A percentile compares a stretch with the other conserved stretches of the same genome.
Conservation (phyloP, 1,140 invertebrate species). For the Hyles euphorbiae region DNA sequence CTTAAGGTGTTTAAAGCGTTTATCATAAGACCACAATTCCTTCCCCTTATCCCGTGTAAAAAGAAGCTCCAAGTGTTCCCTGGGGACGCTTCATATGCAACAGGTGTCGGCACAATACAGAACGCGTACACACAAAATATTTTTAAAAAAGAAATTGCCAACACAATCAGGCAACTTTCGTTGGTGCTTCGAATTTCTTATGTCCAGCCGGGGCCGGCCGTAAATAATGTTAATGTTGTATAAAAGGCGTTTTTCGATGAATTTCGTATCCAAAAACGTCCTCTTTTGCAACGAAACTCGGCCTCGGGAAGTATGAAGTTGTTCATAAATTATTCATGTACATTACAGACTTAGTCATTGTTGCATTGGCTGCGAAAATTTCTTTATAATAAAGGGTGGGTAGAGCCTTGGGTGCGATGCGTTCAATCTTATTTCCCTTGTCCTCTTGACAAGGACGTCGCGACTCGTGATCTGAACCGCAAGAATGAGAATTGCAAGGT, state of each 20-base stretch:
- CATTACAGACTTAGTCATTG: slow-evolving; percentile 43
- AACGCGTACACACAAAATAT: no score
- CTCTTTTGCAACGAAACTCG: slow-evolving; percentile 36
- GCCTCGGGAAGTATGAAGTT: slow-evolving; percentile 56
- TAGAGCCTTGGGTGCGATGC: no score
- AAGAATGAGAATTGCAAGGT: no score
- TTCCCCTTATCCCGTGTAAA: no score
- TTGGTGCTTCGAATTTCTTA: neutral
- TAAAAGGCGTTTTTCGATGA: slow-evolving; percentile 68
- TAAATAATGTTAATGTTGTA: slow-evolving; percentile 66
- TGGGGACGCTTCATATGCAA: no score
- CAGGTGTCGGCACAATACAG: no score
- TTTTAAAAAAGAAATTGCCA: neutral
- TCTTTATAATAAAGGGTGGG: no score
- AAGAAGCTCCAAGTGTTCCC: no score
- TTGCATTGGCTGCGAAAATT: slow-evolving; percentile 1
- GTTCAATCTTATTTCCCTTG: no score
- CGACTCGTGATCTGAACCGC: neutral
- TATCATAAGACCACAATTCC: no score
- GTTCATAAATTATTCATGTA: slow-evolving; percentile 64
- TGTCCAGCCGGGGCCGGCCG: slow-evolving; percentile 22
- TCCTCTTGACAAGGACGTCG: neutral
- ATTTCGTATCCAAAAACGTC: slow-evolving; percentile 55
- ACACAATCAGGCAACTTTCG: neutral
- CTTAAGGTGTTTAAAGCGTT: no score